Evolutionary conservation across 1,140 invertebrate genomes (phyloP), one percentile per base, ranked within the genome.

Genomic region (Arctopsyche grandis): DNA sequence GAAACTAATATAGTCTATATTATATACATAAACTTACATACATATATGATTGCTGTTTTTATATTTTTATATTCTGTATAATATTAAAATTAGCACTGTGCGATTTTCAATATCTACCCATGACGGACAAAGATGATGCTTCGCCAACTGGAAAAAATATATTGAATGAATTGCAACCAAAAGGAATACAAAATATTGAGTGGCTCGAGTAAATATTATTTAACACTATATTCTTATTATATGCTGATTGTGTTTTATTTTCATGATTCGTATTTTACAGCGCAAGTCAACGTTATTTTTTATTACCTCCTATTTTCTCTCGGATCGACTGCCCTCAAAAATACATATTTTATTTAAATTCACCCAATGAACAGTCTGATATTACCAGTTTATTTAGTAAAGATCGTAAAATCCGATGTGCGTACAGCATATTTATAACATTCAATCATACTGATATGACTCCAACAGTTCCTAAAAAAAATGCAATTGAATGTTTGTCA

Each of bases 91-190:
- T 83, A 96, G 95, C 90, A 84, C 87, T 98, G 78, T 94, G 92
- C 86, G 97, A 99, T 87, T 98, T 96, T 86, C 97, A 98, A 88
- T 98, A 93, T 86, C 85, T 98, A 58, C 96, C 97, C 22, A 89
- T 96, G 81, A 84, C 87, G 58, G 84, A 86, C 75, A 85, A 85
- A 75, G 81, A 83, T 77, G 78, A 86, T 83, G 83, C 85, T 22
- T 1, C 81, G 84, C 86, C 82, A 82, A 86, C 75, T 81, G 82
- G 88, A 52, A 79, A 71, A 78, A 93, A 90, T 83, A 88, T 93
- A 14, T 91, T 94, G 82, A 89, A 94, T 22, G 87, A 91, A 56
- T 87, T 97, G 56, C 86, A 94, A 81, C 93, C 94, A 5, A 86
- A 85, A 3, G 90, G 90, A 48, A 83, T 93, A 43, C 90, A 91